Percentiles rank a stretch among this genome's conserved stretches.
phyloP scores from a whole-genome alignment of 2,888 invertebrate species.

The Hypolimnas misippus region DNA sequence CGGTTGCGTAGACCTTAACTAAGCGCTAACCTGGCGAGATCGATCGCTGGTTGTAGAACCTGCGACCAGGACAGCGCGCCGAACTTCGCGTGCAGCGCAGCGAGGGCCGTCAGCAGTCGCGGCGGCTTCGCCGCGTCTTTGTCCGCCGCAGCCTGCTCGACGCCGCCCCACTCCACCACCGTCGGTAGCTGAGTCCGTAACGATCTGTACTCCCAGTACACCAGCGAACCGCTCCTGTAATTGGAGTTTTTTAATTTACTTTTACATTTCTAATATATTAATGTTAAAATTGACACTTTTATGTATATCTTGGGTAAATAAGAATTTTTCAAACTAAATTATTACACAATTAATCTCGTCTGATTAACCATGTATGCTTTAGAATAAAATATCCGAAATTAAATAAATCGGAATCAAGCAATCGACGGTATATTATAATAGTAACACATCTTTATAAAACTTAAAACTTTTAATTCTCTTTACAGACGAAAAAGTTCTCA shows the following conservation, averaged over 20 bases:
- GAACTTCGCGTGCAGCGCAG: slow-evolving; percentile 59
- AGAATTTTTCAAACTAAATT: too few species aligned
- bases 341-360: too few species aligned
- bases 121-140: slow-evolving; percentile 57
- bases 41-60: slow-evolving; percentile 62
- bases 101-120: slow-evolving; percentile 65
- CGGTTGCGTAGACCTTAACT: too few species aligned
- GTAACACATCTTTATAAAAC: too few species aligned
- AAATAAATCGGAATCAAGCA: too few species aligned
- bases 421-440: too few species aligned
- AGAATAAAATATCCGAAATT: too few species aligned
- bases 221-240: slow-evolving; percentile 87
- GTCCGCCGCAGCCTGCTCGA: slow-evolving; percentile 12
- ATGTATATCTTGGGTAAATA: too few species aligned
- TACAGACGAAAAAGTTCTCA: background rate
- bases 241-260: background rate
- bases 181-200: slow-evolving; percentile 67
- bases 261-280: too few species aligned
- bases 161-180: slow-evolving; percentile 74
- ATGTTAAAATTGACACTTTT: too few species aligned
- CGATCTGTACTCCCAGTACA: slow-evolving; percentile 88
- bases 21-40: slow-evolving; percentile 63
- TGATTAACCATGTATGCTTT: too few species aligned
- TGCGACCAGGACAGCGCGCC: slow-evolving; percentile 65
- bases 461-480: background rate